phyloP scores from a whole-genome alignment of 2,888 invertebrate species.

The Hyposoter dolosus region DNA sequence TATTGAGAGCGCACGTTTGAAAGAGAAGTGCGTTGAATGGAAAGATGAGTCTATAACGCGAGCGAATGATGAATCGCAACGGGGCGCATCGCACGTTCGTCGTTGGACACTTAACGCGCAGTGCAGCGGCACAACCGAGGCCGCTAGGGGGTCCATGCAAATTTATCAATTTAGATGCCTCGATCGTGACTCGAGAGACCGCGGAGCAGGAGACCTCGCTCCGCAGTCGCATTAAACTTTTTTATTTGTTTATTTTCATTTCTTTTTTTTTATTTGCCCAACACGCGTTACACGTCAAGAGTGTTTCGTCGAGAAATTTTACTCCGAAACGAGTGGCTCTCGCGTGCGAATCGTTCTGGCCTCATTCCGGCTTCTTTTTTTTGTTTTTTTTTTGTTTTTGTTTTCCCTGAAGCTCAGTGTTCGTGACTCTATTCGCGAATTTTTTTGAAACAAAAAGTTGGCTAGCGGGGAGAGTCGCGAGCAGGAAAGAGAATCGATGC shows the following conservation, averaged over 20 bases:
- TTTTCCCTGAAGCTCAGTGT: background rate
- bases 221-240: slow-evolving; percentile 60
- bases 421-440: background rate
- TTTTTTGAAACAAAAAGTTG: background rate
- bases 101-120: slow-evolving; percentile 23
- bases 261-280: background rate
- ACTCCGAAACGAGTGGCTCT: background rate
- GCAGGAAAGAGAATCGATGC: background rate
- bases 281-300: background rate
- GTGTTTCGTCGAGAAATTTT: background rate
- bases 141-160: slow-evolving; percentile 78
- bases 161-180: slow-evolving; percentile 82
- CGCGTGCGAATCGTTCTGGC: background rate
- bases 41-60: background rate
- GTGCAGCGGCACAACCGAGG: slow-evolving; percentile 68
- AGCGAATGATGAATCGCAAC: slow-evolving; percentile 37
- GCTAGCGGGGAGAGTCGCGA: too few species aligned
- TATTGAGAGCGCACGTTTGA: background rate
- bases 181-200: slow-evolving; percentile 73
- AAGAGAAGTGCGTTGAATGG: slow-evolving; percentile 24
- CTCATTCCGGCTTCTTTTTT: background rate
- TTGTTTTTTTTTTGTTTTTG: background rate
- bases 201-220: slow-evolving; percentile 8
- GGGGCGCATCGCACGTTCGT: slow-evolving; percentile 15
- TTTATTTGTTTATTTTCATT: slow-evolving; percentile 11